Base-by-base conservation (phyloP, 92 coral and sea anemone genomes). In the Virgularia gustaviana region DNA sequence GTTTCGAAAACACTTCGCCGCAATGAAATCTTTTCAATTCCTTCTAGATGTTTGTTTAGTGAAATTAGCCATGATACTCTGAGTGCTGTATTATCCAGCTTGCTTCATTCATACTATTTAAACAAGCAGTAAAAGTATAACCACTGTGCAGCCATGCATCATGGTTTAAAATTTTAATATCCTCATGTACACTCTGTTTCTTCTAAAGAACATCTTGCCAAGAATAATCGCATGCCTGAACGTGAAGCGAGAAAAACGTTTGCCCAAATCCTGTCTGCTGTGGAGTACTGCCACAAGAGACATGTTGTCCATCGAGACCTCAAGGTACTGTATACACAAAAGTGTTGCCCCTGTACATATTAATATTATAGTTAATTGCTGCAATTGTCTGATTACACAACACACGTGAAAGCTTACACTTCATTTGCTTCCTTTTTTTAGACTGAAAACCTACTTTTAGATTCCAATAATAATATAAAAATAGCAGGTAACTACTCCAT, bases 401-500 rank as follows among this genome's bases (percentile, higher is more conserved):
- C 62, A 11, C 11, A 55, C n/a, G 25, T 16, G 11, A 9, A 16
- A 16, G 49, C 49, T 11, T 43, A 43, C n/a, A 11, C 49, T n/a
- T n/a, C n/a, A n/a, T n/a, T n/a, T n/a, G n/a, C n/a, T 20, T 67
- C 20, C 43, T 25, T 38, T 3, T 29, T 60, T 71, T 59, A 91
- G 96, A 95, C 98, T 34, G 98, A 92, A 63, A 92, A 92, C 71
- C 84, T 92, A 52, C 86, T 92, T 12, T 73, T 92, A 29, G 98
- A 92, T 60, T 90, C 85, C 60, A 83, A 81, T 39, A 86, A 84
- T 75, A 92, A 92, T 79, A 87, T 92, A 58, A 92, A 92, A 78
- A 92, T 92, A 36, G 98, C 98, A 84, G 98, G 98, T 92, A 66
- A 62, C n/a, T n/a, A n/a, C n/a, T n/a, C n/a, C n/a, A n/a, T n/a